phyloP scores from a whole-genome alignment of 2,888 invertebrate species.

The Rhagophthalmus giganteus region DNA sequence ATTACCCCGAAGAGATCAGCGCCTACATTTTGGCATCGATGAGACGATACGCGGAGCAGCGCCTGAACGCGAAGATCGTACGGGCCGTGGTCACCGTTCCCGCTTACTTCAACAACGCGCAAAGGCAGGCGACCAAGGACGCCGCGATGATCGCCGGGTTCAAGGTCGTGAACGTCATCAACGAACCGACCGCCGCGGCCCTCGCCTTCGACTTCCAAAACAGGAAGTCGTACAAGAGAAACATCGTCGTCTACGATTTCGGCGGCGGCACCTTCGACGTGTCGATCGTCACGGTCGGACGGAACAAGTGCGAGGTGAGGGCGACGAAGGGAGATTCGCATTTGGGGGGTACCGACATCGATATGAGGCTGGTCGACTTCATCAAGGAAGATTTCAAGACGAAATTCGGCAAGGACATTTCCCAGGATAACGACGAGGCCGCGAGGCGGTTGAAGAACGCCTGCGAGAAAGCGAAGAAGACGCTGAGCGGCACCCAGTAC shows the following conservation, averaged over 20 bases:
- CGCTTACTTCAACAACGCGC: conserved; percentile 39
- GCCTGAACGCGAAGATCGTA: conserved; percentile 27
- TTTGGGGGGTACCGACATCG: conserved; percentile 42
- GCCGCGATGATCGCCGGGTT: conserved; percentile 38
- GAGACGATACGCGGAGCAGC: conserved; percentile 28
- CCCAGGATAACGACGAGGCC: neutral
- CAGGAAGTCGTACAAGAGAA: conserved; percentile 21
- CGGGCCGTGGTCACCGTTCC: conserved; percentile 43
- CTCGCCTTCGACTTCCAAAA: conserved; percentile 33
- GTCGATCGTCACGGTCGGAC: conserved; percentile 31
- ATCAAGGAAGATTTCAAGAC: neutral
- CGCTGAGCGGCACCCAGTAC: conserved; percentile 15
- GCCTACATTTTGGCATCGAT: conserved; percentile 32
- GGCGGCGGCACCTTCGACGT: conserved; percentile 43
- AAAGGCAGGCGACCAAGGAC: conserved; percentile 38
- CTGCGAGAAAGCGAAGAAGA: neutral
- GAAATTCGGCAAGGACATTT: neutral
- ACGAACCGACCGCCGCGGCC: conserved; percentile 41
- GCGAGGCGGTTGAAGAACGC: neutral
- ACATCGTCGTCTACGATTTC: conserved; percentile 38
- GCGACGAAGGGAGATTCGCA: conserved; percentile 38
- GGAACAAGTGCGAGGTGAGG: conserved; percentile 31
- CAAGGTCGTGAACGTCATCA: conserved; percentile 33
- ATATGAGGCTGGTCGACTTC: conserved; percentile 27
- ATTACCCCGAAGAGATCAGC: conserved; percentile 35